Conservation (phyloP, 2,888 invertebrate genomes). For the Sussaba pulchella region DNA sequence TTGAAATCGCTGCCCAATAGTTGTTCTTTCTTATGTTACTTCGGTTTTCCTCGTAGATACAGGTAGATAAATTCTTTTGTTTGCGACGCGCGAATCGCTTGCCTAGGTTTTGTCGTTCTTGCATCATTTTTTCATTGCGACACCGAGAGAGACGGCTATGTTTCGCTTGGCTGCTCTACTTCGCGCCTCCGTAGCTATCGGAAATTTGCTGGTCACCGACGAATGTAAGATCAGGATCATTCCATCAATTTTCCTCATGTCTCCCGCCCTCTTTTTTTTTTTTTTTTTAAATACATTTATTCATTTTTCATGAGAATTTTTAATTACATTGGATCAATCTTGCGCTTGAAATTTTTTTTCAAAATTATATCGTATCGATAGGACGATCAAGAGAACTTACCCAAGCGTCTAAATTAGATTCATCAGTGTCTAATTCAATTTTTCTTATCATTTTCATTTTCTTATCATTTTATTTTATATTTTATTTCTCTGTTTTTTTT, state of each 20-base stretch:
- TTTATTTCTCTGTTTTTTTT: too few species aligned
- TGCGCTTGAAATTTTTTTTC: too few species aligned
- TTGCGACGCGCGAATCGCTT: not conserved
- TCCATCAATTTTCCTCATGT: not conserved
- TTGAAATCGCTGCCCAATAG: too few species aligned
- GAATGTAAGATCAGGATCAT: constrained; percentile 36
- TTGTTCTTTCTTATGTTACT: constrained; percentile 1
- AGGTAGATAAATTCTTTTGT: constrained; percentile 35
- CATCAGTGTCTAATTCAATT: too few species aligned
- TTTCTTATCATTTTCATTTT: too few species aligned
- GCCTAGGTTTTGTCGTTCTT: not conserved
- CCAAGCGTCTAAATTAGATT: too few species aligned
- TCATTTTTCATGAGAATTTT: too few species aligned
- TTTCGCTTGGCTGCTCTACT: constrained; percentile 46
- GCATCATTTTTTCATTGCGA: constrained; percentile 36
- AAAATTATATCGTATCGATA: too few species aligned
- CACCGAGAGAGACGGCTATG: constrained; percentile 31
- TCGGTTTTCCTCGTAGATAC: constrained; percentile 9
- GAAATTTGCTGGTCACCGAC: constrained; percentile 30
- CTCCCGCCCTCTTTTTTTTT: not conserved
- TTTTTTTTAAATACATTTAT: not conserved
- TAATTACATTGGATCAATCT: too few species aligned
- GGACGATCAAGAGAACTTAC: too few species aligned
- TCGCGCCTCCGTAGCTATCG: constrained; percentile 44
- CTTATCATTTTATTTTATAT: too few species aligned